Conservation (phyloP, 2,888 invertebrate species). For the Drosophila neotestacea region DNA sequence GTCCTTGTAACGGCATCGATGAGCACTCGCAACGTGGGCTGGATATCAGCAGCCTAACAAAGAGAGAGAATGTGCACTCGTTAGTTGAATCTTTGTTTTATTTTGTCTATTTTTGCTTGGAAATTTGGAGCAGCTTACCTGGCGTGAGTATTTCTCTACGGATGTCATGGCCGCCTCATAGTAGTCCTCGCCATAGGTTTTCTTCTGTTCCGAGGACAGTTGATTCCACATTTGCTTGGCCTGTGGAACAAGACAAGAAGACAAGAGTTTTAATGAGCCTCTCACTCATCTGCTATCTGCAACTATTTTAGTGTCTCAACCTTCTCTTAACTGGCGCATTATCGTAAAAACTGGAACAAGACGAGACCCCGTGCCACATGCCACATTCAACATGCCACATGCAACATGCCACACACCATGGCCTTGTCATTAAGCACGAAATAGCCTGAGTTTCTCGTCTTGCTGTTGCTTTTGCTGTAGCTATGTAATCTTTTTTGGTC, state of each 20-base stretch:
- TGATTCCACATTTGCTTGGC: constrained; percentile 94
- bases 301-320: constrained; percentile 53
- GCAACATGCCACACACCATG: constrained; percentile 15
- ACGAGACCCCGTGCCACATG: constrained; percentile 13
- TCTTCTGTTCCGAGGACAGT: constrained; percentile 91
- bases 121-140: constrained; percentile 75
- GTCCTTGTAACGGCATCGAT: constrained; percentile 92
- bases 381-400: constrained; percentile 7
- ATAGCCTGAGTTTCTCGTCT: constrained; percentile 16
- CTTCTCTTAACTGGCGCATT: constrained; percentile 26
- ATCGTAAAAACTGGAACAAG: constrained; percentile 66
- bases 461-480: background rate
- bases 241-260: constrained; percentile 81
- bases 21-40: constrained; percentile 91
- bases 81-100: too few relatives aligned
- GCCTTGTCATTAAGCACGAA: constrained; percentile 45
- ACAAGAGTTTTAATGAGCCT: constrained; percentile 60
- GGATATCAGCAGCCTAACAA: constrained; percentile 90
- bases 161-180: constrained; percentile 92
- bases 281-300: constrained; percentile 29
- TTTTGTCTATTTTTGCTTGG: background rate
- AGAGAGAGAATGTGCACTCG: background rate
- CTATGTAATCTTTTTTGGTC: constrained; percentile 1
- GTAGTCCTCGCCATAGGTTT: constrained; percentile 92
- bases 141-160: constrained; percentile 92